Evolutionary conservation across 2,888 invertebrate genomes (phyloP).

Genomic region (Beris chalybata): DNA sequence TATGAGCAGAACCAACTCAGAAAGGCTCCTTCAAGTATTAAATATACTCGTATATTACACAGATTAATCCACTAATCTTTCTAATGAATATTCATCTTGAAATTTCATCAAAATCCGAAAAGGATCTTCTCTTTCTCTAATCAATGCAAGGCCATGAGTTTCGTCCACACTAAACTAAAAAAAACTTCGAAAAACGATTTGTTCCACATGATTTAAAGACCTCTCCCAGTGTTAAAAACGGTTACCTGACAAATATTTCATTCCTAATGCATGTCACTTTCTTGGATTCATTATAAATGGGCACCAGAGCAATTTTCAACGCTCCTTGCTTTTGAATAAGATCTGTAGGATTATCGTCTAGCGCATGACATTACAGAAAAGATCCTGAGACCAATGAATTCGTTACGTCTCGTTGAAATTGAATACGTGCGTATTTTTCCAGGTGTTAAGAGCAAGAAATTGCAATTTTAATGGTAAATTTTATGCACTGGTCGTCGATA

Average conservation of each 20-base stretch:
- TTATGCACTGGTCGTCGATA: conserved; percentile 12
- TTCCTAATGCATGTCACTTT: background rate
- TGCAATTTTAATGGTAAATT: conserved; percentile 29
- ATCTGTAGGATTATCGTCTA: background rate
- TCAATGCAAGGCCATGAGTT: no score
- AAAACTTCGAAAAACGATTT: conserved; percentile 13
- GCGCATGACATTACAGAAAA: background rate
- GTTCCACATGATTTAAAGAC: conserved; percentile 18
- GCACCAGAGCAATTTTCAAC: conserved; percentile 19
- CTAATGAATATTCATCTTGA: no score
- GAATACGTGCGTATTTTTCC: conserved; percentile 36
- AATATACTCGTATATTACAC: no score
- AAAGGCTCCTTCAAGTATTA: no score
- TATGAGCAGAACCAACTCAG: no score
- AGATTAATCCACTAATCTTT: no score
- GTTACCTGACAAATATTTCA: background rate
- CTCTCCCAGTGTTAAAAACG: background rate
- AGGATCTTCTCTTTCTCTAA: no score
- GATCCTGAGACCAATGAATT: conserved; percentile 38
- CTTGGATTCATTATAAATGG: background rate
- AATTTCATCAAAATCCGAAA: no score
- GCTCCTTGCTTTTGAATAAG: conserved; percentile 19
- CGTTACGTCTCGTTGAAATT: conserved; percentile 41
- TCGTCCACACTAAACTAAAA: background rate
- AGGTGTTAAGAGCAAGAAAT: conserved; percentile 31